Evolutionary conservation across 2,113 vertebrate species (phyloP).

Genomic region (Poecilia latipinna): DNA sequence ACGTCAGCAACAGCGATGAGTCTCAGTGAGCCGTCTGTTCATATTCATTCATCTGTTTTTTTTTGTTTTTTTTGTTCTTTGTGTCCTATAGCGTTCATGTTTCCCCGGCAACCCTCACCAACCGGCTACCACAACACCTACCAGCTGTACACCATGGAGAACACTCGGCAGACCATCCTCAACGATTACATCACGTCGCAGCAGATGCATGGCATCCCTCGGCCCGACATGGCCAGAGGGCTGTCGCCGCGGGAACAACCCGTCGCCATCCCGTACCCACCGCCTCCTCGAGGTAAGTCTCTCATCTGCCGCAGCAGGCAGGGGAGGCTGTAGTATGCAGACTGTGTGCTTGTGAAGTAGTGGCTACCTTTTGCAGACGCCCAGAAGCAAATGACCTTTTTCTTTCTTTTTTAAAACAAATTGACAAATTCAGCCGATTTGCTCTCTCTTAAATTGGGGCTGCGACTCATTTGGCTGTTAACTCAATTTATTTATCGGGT

Average conservation of each 20-base stretch:
- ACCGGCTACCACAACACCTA: conserved; percentile 96
- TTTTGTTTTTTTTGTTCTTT: conserved; percentile 40
- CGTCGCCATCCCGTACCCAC: conserved; percentile 86
- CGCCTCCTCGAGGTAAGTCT: conserved; percentile 87
- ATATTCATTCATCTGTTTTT: conserved; percentile 17
- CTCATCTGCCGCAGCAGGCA: conserved; percentile 38
- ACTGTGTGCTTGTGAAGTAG: conserved; percentile 75
- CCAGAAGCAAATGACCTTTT: conserved; percentile 85
- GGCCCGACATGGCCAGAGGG: conserved; percentile 88
- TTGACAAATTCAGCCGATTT: conserved; percentile 69
- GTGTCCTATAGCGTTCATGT: conserved; percentile 88
- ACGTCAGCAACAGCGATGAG: conserved; percentile 47
- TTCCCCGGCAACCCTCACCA: conserved; percentile 93
- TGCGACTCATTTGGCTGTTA: conserved; percentile 62
- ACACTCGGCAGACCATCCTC: conserved; percentile 96
- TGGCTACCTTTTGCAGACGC: conserved; percentile 85
- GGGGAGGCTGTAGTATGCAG: conserved; percentile 49
- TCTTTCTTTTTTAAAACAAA: conserved; percentile 33
- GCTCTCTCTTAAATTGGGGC: conserved; percentile 50
- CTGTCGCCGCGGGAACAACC: conserved; percentile 92
- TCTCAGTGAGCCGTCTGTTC: conserved; percentile 59
- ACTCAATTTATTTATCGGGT: conserved; percentile 42
- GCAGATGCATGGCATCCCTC: conserved; percentile 96
- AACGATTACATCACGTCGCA: conserved; percentile 99
- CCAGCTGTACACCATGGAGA: conserved; percentile 98